phyloP scores from a whole-genome alignment of 2,797 vertebrate species.

The Sebastes iracundus region DNA sequence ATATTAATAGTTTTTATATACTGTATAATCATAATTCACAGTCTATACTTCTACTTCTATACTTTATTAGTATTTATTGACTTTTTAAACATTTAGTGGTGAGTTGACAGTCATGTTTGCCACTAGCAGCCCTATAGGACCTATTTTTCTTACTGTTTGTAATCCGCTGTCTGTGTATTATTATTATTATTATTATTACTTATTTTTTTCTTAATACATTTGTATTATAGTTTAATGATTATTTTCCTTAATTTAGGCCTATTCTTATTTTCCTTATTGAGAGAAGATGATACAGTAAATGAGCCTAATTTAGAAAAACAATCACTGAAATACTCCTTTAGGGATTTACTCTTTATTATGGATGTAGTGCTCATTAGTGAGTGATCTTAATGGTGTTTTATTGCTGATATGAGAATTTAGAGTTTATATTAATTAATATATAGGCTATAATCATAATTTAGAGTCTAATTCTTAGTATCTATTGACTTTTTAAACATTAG shows the following conservation, averaged over 20 bases:
- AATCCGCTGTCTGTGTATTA: background rate
- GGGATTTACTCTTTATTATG: background rate
- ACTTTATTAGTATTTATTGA: background rate
- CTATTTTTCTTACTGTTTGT: background rate
- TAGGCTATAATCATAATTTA: too few relatives aligned
- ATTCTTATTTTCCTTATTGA: constrained; percentile 26
- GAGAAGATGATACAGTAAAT: constrained; percentile 55
- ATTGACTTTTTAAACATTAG: too few relatives aligned
- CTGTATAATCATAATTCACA: background rate
- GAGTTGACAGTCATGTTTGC: background rate
- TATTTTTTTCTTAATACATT: background rate
- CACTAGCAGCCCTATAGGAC: background rate
- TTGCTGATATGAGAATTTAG: too few relatives aligned
- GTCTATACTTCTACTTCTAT: too few relatives aligned
- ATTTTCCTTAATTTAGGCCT: too few relatives aligned
- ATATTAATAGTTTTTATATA: background rate
- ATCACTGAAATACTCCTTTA: background rate
- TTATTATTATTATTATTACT: background rate
- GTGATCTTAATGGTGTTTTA: constrained; percentile 1
- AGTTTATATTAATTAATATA: background rate
- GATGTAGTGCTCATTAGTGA: constrained; percentile 9
- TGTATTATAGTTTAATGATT: too few relatives aligned
- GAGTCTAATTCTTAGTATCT: too few relatives aligned
- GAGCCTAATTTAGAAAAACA: constrained; percentile 14
- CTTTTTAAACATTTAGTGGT: too few relatives aligned